These are phyloP conservation scores for Cromileptes altivelis DNA, from an alignment of 2,113 vertebrate species.

Conservation along the genomic window DNA sequence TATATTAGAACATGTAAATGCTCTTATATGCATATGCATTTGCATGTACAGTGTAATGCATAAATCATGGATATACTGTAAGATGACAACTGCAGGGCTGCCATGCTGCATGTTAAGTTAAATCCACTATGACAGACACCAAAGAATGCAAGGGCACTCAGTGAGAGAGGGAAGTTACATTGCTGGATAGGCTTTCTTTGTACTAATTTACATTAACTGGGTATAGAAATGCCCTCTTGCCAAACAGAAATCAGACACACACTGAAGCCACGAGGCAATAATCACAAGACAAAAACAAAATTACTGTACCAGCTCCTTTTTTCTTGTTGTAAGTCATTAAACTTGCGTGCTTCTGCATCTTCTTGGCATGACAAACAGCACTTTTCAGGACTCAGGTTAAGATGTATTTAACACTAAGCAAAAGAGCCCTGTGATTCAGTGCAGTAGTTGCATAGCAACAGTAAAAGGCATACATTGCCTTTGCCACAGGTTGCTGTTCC, in stretches of 20 bases:
- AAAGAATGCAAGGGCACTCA: not conserved
- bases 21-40: conserved; percentile 11
- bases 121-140: not conserved
- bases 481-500: conserved; percentile 23
- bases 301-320: not conserved
- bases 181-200: not conserved
- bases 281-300: not conserved
- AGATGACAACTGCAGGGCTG: conserved; percentile 25
- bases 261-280: conserved; percentile 16
- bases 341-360: conserved; percentile 22
- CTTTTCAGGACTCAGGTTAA: conserved; percentile 36
- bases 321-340: conserved; percentile 13
- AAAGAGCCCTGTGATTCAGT: conserved; percentile 17
- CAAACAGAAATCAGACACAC: conserved; percentile 14
- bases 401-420: conserved; percentile 37
- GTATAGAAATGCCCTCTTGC: conserved; percentile 11
- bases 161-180: conserved; percentile 1
- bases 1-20: not conserved
- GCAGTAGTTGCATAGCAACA: conserved; percentile 62
- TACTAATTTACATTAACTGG: conserved; percentile 6
- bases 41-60: conserved; percentile 24
- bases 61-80: conserved; percentile 7
- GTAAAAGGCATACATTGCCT: conserved; percentile 10
- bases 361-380: conserved; percentile 40
- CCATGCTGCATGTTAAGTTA: conserved; percentile 34